These are phyloP conservation scores for Tokudaia tokunoshimensis DNA, from an alignment of 2,797 vertebrate genomes.

Conservation along the genomic window DNA sequence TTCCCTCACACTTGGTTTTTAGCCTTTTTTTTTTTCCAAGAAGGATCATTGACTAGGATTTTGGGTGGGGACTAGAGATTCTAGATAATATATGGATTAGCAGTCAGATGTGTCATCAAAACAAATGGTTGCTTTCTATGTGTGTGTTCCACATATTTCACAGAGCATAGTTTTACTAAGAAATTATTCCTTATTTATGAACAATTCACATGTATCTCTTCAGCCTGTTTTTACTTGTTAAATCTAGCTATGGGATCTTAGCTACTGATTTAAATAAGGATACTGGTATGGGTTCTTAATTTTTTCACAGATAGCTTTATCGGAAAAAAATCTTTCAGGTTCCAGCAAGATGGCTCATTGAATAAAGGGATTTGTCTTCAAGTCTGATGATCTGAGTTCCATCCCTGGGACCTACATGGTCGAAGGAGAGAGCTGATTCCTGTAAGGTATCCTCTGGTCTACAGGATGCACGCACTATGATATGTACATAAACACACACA, in stretches of 20 bases:
- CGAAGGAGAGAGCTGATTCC: neutral
- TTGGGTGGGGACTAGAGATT: neutral
- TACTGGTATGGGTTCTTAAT: neutral
- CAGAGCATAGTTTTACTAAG: neutral
- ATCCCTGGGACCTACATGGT: neutral
- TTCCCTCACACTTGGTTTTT: neutral
- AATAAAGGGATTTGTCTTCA: neutral
- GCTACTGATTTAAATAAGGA: neutral
- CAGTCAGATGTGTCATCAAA: conserved; percentile 36
- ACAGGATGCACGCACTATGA: neutral
- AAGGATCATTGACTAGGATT: neutral
- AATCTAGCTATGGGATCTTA: neutral
- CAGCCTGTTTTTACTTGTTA: neutral
- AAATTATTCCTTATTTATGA: conserved; percentile 16
- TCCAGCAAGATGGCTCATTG: neutral
- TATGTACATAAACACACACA: neutral
- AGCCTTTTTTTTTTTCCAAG: conserved; percentile 32
- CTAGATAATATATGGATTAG: conserved; percentile 20
- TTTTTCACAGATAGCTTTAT: conserved; percentile 53
- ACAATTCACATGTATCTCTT: conserved; percentile 35
- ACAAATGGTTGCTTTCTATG: conserved; percentile 1
- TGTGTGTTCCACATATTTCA: neutral
- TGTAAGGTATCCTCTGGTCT: neutral
- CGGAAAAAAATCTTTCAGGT: conserved; percentile 36
- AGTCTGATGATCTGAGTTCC: neutral